Evolutionary conservation across 23 tunicate species (phyloP).

Genomic region (Trididemnum clinides): DNA sequence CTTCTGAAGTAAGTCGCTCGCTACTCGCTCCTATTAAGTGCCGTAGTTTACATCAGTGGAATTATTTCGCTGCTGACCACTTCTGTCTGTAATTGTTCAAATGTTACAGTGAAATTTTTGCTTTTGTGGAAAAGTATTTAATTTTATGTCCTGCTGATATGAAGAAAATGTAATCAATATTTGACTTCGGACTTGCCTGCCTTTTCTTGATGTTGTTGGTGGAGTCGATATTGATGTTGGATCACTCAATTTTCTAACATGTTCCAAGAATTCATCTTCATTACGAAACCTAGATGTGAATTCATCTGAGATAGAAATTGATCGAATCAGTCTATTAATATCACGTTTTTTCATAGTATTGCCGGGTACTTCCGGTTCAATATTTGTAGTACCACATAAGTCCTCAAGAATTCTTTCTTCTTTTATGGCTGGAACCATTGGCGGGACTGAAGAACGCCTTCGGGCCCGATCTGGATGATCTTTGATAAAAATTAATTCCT

Average conservation of each 20-base stretch:
- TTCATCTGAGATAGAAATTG: constrained; percentile 41
- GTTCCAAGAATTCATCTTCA: neutral
- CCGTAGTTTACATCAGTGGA: no score
- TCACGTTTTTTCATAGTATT: constrained; percentile 48
- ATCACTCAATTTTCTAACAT: constrained; percentile 15
- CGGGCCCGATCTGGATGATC: constrained; percentile 77
- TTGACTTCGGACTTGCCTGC: neutral
- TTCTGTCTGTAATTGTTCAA: no score
- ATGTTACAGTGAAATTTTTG: no score
- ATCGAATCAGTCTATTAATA: constrained; percentile 30
- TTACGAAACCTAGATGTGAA: constrained; percentile 6
- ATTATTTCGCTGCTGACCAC: no score
- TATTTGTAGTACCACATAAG: constrained; percentile 46
- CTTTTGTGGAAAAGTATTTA: no score
- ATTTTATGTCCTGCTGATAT: no score
- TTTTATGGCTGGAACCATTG: constrained; percentile 62
- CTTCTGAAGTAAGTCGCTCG: no score
- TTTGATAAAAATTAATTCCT: constrained; percentile 55
- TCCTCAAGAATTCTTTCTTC: constrained; percentile 80
- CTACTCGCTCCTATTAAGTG: no score
- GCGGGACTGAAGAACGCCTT: constrained; percentile 75
- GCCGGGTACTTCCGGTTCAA: constrained; percentile 87
- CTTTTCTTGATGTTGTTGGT: neutral
- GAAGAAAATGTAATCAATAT: no score
- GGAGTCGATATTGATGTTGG: neutral